Percentiles rank a stretch among this genome's conserved stretches.
Evolutionary conservation across 2,113 vertebrate species (phyloP).

Genomic region (Coregonus clupeaformis): DNA sequence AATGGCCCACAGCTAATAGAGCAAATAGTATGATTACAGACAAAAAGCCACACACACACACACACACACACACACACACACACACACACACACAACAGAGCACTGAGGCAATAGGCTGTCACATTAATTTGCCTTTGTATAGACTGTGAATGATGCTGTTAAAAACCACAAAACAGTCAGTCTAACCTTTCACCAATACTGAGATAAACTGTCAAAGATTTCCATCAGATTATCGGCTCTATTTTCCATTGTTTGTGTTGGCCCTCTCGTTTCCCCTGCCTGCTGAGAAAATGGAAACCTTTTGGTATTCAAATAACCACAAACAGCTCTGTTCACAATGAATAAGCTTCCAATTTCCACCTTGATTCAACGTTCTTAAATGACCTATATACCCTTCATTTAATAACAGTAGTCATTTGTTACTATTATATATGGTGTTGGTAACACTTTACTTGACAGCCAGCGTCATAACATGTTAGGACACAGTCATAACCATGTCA

Average conservation of each 20-base stretch:
- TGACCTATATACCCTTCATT: no score
- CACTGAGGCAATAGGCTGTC: not conserved
- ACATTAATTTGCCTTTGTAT: conserved; percentile 2
- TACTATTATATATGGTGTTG: no score
- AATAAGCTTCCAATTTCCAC: no score
- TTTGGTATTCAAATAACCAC: conserved; percentile 64
- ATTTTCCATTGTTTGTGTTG: conserved; percentile 54
- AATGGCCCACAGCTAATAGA: not conserved
- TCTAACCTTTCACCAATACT: conserved; percentile 41
- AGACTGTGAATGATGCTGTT: conserved; percentile 16
- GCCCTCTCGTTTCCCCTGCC: conserved; percentile 16
- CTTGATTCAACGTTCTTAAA: no score
- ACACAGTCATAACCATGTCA: no score
- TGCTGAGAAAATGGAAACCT: conserved; percentile 51
- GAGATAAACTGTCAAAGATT: conserved; percentile 51
- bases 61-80: not conserved
- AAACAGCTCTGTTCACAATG: conserved; percentile 44
- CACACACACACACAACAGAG: not conserved
- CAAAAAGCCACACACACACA: not conserved
- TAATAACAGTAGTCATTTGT: no score
- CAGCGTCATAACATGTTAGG: no score
- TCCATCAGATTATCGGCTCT: conserved; percentile 50
- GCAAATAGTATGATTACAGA: not conserved
- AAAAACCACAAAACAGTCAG: conserved; percentile 43
- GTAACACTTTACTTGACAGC: no score